These are phyloP conservation scores for Drosophila insularis DNA, from an alignment of 1,140 invertebrate species.

Conservation along the genomic window DNA sequence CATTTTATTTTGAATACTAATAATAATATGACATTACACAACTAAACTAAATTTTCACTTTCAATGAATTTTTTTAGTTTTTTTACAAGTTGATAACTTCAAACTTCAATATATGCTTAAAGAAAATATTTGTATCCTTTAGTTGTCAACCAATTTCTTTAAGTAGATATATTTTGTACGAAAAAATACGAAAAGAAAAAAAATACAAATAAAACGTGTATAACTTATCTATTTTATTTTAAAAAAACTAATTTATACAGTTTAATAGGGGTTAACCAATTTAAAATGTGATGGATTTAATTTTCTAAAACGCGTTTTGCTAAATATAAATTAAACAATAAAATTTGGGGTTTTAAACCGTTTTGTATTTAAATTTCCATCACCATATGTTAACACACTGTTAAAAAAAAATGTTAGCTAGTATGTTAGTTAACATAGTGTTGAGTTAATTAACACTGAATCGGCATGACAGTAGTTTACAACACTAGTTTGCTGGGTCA, in stretches of 20 bases:
- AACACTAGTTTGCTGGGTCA: no score
- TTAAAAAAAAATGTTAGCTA: no score
- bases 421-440: no score
- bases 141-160: neutral
- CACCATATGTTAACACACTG: no score
- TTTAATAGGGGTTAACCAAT: no score
- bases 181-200: neutral
- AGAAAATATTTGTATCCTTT: neutral
- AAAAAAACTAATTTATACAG: neutral
- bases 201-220: neutral
- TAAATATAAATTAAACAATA: no score
- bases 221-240: neutral
- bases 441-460: no score
- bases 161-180: slow-evolving; percentile 1
- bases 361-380: no score
- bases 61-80: neutral
- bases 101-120: slow-evolving; percentile 7
- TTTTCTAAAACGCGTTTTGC: no score
- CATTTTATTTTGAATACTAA: neutral
- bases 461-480: no score
- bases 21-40: neutral
- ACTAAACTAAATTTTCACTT: slow-evolving; percentile 1
- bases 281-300: no score
- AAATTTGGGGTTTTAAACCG: no score
- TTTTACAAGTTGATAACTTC: neutral